These are phyloP conservation scores for Polydrusus tereticollis DNA, from an alignment of 2,888 invertebrate species.

Conservation along the genomic window DNA sequence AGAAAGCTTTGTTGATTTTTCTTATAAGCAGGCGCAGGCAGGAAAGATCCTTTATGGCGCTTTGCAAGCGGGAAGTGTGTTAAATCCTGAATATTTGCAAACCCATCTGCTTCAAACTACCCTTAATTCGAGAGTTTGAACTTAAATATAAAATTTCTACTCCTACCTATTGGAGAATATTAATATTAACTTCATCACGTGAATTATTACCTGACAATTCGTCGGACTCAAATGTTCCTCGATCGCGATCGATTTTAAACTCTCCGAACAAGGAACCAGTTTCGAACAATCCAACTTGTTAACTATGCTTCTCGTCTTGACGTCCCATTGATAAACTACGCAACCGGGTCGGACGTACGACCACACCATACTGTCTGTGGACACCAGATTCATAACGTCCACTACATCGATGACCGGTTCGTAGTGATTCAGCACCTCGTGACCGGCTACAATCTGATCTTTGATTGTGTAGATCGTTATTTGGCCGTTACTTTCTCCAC, in stretches of 20 bases:
- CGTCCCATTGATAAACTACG: constrained; percentile 90
- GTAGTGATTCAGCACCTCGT: constrained; percentile 77
- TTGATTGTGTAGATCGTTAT: constrained; percentile 84
- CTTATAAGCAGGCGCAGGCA: no score
- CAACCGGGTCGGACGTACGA: constrained; percentile 91
- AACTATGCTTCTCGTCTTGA: constrained; percentile 74
- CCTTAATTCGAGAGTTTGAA: no score
- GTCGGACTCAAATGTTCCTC: constrained; percentile 87
- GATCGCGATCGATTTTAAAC: constrained; percentile 89
- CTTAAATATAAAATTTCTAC: no score
- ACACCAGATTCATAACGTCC: constrained; percentile 79
- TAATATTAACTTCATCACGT: not conserved
- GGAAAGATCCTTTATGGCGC: no score
- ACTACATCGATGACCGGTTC: constrained; percentile 72
- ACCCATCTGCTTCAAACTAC: no score
- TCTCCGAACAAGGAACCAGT: constrained; percentile 92
- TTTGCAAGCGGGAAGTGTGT: no score
- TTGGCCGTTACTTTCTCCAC: constrained; percentile 85
- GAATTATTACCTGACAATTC: constrained; percentile 75
- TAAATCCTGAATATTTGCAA: no score
- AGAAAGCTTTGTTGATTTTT: no score
- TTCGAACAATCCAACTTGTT: constrained; percentile 92
- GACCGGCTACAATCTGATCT: constrained; percentile 79
- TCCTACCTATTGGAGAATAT: no score
- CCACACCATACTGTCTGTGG: constrained; percentile 76